A percentile compares a stretch with the other conserved stretches of the same genome.
These are phyloP conservation scores for Hirtodrosophila alboralis DNA, from an alignment of 2,888 invertebrate species.

Conservation along the genomic window DNA sequence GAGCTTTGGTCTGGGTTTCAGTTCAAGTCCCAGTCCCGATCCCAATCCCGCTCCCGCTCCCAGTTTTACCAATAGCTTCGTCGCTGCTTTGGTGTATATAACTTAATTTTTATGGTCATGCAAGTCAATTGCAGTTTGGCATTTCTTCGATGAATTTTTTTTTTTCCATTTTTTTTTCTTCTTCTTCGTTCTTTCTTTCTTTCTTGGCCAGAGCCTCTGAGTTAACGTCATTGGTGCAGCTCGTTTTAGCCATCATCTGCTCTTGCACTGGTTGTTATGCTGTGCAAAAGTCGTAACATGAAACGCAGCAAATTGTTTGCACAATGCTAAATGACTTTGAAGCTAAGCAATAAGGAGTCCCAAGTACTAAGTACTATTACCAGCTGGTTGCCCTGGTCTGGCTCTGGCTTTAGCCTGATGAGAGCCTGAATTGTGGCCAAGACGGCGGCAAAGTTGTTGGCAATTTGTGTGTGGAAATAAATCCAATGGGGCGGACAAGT, in stretches of 20 bases:
- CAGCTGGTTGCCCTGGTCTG: slow-evolving; percentile 2
- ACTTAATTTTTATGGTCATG: slow-evolving; percentile 82
- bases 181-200: too few species aligned
- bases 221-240: slow-evolving; percentile 30
- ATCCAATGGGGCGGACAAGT: slow-evolving; percentile 37
- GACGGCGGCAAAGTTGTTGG: slow-evolving; percentile 15
- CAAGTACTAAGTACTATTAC: slow-evolving; percentile 12
- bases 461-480: slow-evolving; percentile 23
- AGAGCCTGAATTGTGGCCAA: slow-evolving; percentile 12
- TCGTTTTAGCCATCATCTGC: slow-evolving; percentile 53
- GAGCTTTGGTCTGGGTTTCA: slow-evolving; percentile 2
- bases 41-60: neutral
- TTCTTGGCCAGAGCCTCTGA: slow-evolving; percentile 19
- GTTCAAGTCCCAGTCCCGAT: neutral
- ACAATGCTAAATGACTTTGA: slow-evolving; percentile 62
- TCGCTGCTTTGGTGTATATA: slow-evolving; percentile 69
- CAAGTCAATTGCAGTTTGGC: slow-evolving; percentile 80
- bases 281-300: slow-evolving; percentile 67
- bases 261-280: slow-evolving; percentile 46
- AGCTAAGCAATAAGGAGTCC: slow-evolving; percentile 31
- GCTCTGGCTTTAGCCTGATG: slow-evolving; percentile 3
- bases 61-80: slow-evolving; percentile 18
- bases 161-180: slow-evolving; percentile 6
- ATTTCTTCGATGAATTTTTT: slow-evolving; percentile 72
- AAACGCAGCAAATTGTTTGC: slow-evolving; percentile 74